phyloP scores from a whole-genome alignment of 2,113 vertebrate species.

The Syrrhaptes paradoxus region DNA sequence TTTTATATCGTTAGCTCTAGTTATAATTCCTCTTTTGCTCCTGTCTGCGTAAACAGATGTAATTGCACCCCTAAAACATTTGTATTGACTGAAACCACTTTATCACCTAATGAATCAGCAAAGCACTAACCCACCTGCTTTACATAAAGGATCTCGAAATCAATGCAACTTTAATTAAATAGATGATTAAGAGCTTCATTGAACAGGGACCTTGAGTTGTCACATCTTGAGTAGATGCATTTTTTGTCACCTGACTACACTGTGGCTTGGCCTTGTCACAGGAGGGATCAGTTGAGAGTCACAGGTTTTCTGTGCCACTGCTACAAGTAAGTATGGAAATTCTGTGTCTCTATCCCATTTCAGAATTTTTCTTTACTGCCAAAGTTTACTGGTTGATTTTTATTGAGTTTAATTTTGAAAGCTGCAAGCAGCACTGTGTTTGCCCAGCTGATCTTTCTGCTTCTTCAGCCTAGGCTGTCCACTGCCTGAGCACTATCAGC shows the following conservation, averaged over 20 bases:
- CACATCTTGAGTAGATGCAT: neutral
- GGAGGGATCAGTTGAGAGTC: neutral
- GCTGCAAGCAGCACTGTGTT: neutral
- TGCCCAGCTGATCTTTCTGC: neutral
- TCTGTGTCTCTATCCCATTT: neutral
- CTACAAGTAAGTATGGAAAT: neutral
- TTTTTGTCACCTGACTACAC: neutral
- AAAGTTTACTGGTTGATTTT: neutral
- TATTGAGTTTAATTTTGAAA: neutral
- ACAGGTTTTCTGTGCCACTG: neutral
- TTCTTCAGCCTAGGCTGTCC: neutral
- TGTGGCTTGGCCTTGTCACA: neutral
- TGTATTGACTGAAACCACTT: neutral
- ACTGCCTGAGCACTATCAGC: neutral
- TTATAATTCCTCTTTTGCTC: neutral
- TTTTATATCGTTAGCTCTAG: neutral
- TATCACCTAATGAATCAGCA: slow-evolving; percentile 1
- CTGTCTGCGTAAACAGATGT: neutral
- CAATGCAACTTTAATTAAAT: neutral
- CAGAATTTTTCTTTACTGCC: neutral
- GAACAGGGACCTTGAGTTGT: neutral
- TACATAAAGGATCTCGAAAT: neutral
- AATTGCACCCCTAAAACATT: neutral
- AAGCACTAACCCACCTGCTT: neutral
- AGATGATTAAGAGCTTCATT: neutral